Evolutionary conservation across 2,113 vertebrate genomes (phyloP).

Genomic region (Cynoglossus semilaevis): DNA sequence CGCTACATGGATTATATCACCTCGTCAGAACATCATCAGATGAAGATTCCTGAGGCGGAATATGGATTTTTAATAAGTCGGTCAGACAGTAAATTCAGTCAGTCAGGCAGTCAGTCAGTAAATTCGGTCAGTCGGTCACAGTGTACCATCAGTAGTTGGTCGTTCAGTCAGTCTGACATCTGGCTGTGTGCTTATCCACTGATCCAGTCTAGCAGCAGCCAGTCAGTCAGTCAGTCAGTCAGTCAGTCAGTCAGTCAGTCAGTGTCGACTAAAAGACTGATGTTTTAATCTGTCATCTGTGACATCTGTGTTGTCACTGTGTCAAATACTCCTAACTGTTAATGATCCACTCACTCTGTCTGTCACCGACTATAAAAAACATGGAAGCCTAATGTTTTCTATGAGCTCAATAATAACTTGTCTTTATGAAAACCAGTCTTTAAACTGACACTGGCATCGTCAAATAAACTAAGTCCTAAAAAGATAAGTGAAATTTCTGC

Average conservation of each 20-base stretch:
- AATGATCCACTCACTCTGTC: slow-evolving; percentile 7
- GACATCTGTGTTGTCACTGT: slow-evolving; percentile 14
- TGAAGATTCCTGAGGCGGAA: slow-evolving; percentile 37
- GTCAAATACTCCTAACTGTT: slow-evolving; percentile 15
- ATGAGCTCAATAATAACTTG: too few species aligned
- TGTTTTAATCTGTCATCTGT: slow-evolving; percentile 1
- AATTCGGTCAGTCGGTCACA: slow-evolving; percentile 31
- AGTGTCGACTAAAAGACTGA: too few species aligned
- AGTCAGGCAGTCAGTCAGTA: slow-evolving; percentile 28
- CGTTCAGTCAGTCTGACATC: slow-evolving; percentile 2
- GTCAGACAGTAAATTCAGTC: slow-evolving; percentile 41
- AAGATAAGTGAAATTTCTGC: too few species aligned
- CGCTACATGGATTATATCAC: slow-evolving; percentile 68
- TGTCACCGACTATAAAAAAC: neutral
- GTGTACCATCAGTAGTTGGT: slow-evolving; percentile 23
- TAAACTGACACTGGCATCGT: too few species aligned
- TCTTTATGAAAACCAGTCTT: too few species aligned
- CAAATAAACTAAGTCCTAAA: too few species aligned
- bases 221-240: slow-evolving; percentile 5
- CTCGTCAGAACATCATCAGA: slow-evolving; percentile 59
- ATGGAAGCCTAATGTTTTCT: too few species aligned
- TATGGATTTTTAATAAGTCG: slow-evolving; percentile 14
- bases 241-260: neutral
- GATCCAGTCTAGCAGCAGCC: slow-evolving; percentile 21
- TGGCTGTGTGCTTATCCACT: neutral